phyloP scores from a whole-genome alignment of 1,140 invertebrate genomes.

The Lepidotrigona ventralis region DNA sequence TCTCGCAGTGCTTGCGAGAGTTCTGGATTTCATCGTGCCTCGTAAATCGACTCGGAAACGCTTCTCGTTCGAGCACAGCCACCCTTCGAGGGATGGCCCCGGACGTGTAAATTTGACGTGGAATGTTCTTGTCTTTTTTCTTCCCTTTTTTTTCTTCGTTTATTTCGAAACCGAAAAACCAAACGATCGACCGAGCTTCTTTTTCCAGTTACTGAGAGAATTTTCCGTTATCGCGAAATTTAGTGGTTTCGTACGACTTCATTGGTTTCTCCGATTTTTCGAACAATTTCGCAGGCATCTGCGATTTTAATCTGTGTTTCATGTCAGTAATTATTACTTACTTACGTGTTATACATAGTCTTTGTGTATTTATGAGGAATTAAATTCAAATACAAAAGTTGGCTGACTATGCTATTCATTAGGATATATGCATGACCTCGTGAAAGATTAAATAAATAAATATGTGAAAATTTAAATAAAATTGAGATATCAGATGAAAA shows the following conservation, averaged over 20 bases:
- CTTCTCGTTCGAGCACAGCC: neutral
- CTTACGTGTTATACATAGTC: no score
- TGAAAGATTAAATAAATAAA: neutral
- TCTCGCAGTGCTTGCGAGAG: conserved; percentile 1
- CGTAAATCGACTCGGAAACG: conserved; percentile 19
- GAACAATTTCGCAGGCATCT: no score
- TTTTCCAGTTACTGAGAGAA: neutral
- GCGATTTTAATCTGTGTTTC: no score
- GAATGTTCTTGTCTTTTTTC: neutral
- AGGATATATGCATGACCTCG: no score
- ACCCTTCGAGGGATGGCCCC: neutral
- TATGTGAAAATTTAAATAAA: neutral
- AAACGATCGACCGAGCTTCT: neutral
- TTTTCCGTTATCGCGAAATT: neutral
- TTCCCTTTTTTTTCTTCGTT: no score
- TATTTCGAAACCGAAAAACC: neutral
- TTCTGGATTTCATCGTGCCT: conserved; percentile 13
- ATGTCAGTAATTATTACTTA: no score
- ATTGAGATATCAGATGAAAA: no score
- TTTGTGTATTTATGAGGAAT: neutral
- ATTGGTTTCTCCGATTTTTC: no score
- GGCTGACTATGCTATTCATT: neutral
- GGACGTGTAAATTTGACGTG: conserved; percentile 7
- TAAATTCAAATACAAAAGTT: neutral
- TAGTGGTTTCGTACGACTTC: neutral